Conservation (phyloP, 2,113 vertebrate species). For the Tichodroma muraria region DNA sequence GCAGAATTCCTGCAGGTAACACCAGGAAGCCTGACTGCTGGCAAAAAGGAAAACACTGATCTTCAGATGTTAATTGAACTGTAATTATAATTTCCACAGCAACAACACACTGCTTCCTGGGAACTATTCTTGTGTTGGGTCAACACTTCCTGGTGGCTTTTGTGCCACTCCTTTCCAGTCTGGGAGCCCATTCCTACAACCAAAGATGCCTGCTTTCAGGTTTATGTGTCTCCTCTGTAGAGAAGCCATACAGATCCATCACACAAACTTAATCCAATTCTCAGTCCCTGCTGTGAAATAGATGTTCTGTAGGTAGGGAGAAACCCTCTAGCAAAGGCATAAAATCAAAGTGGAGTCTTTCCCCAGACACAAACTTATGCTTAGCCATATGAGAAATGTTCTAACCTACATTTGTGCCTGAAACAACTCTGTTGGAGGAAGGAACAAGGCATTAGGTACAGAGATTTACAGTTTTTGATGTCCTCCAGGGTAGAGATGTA, state of each 20-base stretch:
- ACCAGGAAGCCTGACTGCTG: background rate
- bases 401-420: background rate
- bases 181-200: background rate
- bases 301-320: background rate
- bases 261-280: background rate
- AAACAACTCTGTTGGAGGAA: background rate
- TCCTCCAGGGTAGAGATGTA: background rate
- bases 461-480: background rate
- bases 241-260: background rate
- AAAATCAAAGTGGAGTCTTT: background rate
- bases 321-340: background rate
- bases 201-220: background rate
- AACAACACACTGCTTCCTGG: background rate
- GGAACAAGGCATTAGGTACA: background rate
- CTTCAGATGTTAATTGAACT: background rate
- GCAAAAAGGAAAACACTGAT: background rate
- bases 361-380: background rate
- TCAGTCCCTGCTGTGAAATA: background rate
- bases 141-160: background rate
- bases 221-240: background rate
- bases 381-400: background rate
- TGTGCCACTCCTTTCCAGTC: background rate
- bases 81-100: background rate
- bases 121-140: background rate
- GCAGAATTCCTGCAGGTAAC: background rate